These are phyloP conservation scores for Hyperopisus bebe DNA, from an alignment of 2,113 vertebrate genomes.

Conservation along the genomic window DNA sequence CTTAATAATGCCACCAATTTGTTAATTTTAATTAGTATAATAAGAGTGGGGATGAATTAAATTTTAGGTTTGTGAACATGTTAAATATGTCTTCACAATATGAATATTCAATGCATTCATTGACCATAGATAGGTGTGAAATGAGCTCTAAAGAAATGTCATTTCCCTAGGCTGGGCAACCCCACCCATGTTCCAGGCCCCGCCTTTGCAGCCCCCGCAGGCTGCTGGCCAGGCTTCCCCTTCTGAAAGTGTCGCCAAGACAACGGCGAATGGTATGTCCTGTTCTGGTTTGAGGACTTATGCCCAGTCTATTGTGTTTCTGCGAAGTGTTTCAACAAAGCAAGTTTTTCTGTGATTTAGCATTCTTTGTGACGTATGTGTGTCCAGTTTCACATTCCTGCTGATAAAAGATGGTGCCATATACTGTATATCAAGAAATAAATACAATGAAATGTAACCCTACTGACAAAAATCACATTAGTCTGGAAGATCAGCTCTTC, in stretches of 20 bases:
- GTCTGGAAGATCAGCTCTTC: background rate
- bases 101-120: background rate
- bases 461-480: background rate
- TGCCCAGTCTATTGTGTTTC: background rate
- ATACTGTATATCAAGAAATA: background rate
- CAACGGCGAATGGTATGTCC: slow-evolving; percentile 49
- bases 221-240: slow-evolving; percentile 45
- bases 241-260: slow-evolving; percentile 45
- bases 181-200: slow-evolving; percentile 41
- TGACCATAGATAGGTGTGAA: background rate
- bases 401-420: background rate
- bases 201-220: slow-evolving; percentile 51
- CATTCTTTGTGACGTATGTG: background rate
- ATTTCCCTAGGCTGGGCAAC: slow-evolving; percentile 20
- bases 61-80: background rate
- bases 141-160: background rate
- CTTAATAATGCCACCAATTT: background rate
- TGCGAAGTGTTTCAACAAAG: background rate
- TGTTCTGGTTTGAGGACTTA: background rate
- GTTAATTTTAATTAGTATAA: background rate
- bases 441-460: background rate
- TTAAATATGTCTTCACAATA: background rate
- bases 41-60: background rate
- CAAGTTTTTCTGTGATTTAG: background rate
- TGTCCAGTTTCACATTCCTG: background rate